Conservation (phyloP, 2,888 invertebrate genomes). For the Catonia carolina region DNA sequence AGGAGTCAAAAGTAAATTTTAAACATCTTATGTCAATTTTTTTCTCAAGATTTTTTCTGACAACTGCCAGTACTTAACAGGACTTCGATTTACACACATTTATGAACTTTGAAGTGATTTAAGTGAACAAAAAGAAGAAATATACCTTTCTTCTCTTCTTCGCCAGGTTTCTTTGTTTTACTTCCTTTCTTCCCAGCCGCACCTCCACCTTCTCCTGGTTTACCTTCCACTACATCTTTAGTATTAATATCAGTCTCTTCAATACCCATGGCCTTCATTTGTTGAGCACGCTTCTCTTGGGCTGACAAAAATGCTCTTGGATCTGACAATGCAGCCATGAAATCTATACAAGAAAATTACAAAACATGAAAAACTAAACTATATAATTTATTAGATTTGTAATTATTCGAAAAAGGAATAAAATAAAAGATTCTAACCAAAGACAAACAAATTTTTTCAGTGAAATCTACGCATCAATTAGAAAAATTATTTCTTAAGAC, state of each 20-base stretch:
- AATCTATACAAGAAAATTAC: constrained; percentile 52
- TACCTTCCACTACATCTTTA: constrained; percentile 36
- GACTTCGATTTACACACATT: too few relatives aligned
- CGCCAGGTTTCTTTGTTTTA: constrained; percentile 44
- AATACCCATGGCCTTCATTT: constrained; percentile 93
- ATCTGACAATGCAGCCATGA: constrained; percentile 96
- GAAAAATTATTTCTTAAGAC: too few relatives aligned
- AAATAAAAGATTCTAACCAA: too few relatives aligned
- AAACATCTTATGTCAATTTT: too few relatives aligned
- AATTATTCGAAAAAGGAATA: too few relatives aligned
- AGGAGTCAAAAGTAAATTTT: too few relatives aligned
- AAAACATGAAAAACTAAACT: constrained; percentile 10
- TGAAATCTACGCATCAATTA: too few relatives aligned
- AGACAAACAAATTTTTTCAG: too few relatives aligned
- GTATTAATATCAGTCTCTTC: constrained; percentile 60
- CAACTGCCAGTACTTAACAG: too few relatives aligned
- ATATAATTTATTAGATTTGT: too few relatives aligned
- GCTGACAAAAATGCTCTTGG: constrained; percentile 87
- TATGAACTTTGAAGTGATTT: too few relatives aligned
- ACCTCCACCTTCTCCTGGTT: constrained; percentile 31
- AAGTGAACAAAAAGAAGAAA: background rate
- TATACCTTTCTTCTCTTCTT: constrained; percentile 64
- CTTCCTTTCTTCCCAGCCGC: constrained; percentile 38
- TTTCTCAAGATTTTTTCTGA: too few relatives aligned
- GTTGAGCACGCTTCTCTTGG: constrained; percentile 78